Base-by-base conservation (phyloP, 2,113 vertebrate species). In the Corythaeola cristata region DNA sequence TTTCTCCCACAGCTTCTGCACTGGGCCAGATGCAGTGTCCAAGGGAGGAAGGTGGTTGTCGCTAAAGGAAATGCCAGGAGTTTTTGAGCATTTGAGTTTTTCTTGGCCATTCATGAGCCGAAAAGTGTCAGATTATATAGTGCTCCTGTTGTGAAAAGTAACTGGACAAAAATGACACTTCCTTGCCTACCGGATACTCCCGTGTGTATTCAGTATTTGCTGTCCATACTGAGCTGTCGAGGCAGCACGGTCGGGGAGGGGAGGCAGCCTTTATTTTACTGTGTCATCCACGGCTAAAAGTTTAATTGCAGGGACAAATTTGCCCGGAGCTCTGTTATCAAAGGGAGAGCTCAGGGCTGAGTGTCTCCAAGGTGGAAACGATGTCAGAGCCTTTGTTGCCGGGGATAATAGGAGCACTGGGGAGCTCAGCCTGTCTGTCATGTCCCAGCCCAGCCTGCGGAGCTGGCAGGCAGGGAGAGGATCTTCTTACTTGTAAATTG, bases 401-500 rank as follows among this genome's bases (percentile, higher is more conserved):
- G 1, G 15, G 5, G 88, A 83, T 24, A 66, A 91, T 18, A 2
- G 0, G 1, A 78, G 94, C 68, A 20, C 32, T 4, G 12, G 45
- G 59, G 37, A 94, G 78, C 88, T 88, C 85, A 66, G 93, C 67
- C 74, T 45, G 90, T 92, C 88, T 90, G 63, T 90, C 96, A 49
- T 74, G 78, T n/a, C 73, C 52, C 84, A 67, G 55, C 91, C 62
- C 85, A 78, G 91, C 5, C 67, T 37, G 90, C 67, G 17, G 93
- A 84, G 88, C 94, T 97, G 96, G 96, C 93, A 97, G 69, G 76
- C 79, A 75, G 68, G 79, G 66, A 58, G 27, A 90, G 96, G 96
- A 97, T 96, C 97, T 75, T 89, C 90, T 97, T 97, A 94, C 96
- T n/a, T 92, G 96, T 94, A 97, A 96, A 89, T 75, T 90, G 95